Evolutionary conservation across 2,113 vertebrate genomes (phyloP).

Genomic region (Telmatochromis sp.): DNA sequence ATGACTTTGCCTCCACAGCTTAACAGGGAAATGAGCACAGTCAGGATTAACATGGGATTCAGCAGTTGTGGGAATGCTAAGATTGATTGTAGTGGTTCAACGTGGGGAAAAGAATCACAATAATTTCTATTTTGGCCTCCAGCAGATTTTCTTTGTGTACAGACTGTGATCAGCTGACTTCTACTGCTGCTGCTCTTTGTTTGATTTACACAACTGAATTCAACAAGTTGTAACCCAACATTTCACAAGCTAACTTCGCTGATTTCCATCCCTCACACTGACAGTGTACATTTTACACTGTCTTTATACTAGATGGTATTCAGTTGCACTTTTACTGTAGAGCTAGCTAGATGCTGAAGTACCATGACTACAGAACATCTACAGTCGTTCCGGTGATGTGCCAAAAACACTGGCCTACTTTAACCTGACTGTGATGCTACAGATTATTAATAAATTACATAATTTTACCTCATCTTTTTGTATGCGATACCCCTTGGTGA

Average conservation of each 20-base stretch:
- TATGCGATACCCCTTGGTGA: background rate
- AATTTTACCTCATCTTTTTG: accelerated
- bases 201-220: background rate
- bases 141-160: background rate
- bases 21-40: background rate
- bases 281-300: background rate
- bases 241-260: background rate
- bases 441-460: background rate
- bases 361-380: background rate
- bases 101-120: background rate
- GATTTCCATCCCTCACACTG: background rate
- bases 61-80: background rate
- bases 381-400: background rate
- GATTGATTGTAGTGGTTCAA: background rate
- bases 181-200: background rate
- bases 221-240: background rate
- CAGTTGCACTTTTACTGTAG: background rate
- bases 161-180: background rate
- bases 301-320: background rate
- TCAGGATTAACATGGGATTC: background rate
- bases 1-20: background rate
- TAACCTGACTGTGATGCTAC: background rate
- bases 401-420: background rate
- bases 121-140: background rate
- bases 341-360: background rate